Conservation (phyloP, 2,113 vertebrate genomes). For the Proteles cristata region DNA sequence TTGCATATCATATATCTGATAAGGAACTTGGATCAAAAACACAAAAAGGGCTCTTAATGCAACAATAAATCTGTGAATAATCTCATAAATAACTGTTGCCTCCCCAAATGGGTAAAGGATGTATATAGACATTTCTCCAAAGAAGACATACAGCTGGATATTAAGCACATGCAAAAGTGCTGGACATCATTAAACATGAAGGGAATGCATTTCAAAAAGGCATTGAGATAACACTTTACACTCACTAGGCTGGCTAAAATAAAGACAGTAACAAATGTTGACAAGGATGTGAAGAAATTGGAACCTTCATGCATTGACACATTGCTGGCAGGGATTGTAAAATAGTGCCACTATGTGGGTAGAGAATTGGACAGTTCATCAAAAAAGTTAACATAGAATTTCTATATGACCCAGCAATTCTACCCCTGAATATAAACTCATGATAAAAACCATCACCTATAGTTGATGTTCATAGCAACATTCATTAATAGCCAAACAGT, state of each 20-base stretch:
- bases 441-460: background rate
- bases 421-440: background rate
- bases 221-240: background rate
- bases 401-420: background rate
- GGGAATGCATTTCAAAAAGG: background rate
- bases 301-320: background rate
- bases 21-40: background rate
- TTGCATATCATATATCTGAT: background rate
- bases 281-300: background rate
- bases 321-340: background rate
- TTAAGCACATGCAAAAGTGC: background rate
- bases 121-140: background rate
- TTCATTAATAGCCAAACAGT: background rate
- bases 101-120: background rate
- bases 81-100: background rate
- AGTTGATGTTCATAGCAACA: background rate
- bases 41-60: background rate
- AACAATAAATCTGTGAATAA: background rate
- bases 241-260: background rate
- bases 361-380: background rate
- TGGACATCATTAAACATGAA: background rate
- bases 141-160: background rate
- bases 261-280: background rate
- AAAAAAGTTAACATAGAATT: constrained; percentile 31
- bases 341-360: background rate